Conservation (phyloP, 2,113 vertebrate genomes). For the Nothocercus nigrocapillus region DNA sequence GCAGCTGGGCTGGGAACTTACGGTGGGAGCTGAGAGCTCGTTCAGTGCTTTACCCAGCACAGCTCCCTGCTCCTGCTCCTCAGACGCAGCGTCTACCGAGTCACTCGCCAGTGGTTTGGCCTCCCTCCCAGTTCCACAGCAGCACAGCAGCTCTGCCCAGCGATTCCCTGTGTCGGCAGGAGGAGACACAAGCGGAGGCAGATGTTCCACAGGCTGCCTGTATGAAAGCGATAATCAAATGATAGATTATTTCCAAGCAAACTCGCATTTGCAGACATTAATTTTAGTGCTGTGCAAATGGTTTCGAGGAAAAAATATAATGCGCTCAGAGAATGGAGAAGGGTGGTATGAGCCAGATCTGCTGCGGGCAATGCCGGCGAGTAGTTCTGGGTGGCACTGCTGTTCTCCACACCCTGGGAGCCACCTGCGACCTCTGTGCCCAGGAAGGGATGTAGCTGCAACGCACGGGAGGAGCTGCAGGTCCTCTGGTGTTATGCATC, state of each 20-base stretch:
- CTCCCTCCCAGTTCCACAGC: background rate
- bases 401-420: background rate
- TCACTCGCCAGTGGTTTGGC: background rate
- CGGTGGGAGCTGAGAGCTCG: background rate
- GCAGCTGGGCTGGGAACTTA: background rate
- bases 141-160: conserved; percentile 5
- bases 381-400: background rate
- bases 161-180: background rate
- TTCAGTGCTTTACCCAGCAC: background rate
- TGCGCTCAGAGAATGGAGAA: background rate
- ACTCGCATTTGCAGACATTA: conserved; percentile 36
- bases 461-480: accelerated
- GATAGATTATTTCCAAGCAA: conserved; percentile 54
- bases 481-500: background rate
- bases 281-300: conserved; percentile 9
- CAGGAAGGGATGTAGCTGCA: background rate
- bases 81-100: background rate
- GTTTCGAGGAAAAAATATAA: background rate
- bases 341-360: background rate
- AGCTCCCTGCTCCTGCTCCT: background rate
- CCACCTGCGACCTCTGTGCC: background rate
- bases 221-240: conserved; percentile 43
- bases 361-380: background rate
- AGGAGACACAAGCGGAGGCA: conserved; percentile 30
- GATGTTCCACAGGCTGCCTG: conserved; percentile 42